Evolutionary conservation across 1,140 invertebrate species (phyloP), one percentile per base, ranked within the genome.

Genomic region (Ganaspis sp.): DNA sequence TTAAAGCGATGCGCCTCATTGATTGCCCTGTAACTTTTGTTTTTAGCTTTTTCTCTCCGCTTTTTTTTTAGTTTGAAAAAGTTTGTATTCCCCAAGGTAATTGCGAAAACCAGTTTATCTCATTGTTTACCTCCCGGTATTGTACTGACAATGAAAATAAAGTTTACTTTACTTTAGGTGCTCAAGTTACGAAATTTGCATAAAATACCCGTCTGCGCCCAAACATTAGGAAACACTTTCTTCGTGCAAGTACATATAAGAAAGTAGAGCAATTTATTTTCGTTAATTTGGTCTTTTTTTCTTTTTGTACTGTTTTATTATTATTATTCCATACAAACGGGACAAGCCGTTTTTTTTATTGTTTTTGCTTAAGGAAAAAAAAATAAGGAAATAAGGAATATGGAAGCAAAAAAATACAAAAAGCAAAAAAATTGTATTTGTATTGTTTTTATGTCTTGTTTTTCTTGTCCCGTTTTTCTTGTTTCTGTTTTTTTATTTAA

Each of bases 1-100:
- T 64, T 64, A 64, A 64, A 34, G 58, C 58, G 58, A 64, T 64
- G 58, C 58, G 58, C 58, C 58, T 64, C 58, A 64, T 64, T 64
- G 58, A 64, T 12, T 64, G 58, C 54, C n/a, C 29, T 49, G 58
- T 12, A 64, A 64, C 58, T 64, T 64, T 64, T 64, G 58, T 64
- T 29, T n/a, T 1, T 49, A 17, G 21, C 9, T 15, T 26, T 23
- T 9, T 15, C 15, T 64, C 9, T n/a, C 9, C 29, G 26, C 29
- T 64, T 29, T 29, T 3, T 34, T 26, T 64, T 64, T 29, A 26
- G 23, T 64, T 29, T 23, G 58, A 64, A 64, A 34, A 64, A 64
- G 58, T 64, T 64, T 26, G 58, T 64, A 12, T 64, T 64, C 58
- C 58, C 58, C 12, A 64, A 23, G 23, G 58, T 64, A 64, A 64